phyloP scores from a whole-genome alignment of 2,888 invertebrate genomes.

The Zhuqinia jingwanae region DNA sequence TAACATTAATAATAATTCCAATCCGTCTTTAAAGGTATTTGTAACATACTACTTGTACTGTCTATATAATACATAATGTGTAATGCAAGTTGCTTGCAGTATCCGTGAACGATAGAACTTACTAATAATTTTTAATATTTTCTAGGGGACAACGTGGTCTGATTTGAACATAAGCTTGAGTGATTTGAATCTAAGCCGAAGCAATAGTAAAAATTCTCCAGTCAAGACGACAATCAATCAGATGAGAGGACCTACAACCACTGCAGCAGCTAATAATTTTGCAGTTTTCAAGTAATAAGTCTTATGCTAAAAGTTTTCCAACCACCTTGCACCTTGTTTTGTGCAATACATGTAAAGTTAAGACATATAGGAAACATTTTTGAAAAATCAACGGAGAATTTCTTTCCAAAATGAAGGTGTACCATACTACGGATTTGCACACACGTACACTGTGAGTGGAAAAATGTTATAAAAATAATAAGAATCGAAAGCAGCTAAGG shows the following conservation, averaged over 20 bases:
- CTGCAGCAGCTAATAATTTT: slow-evolving; percentile 72
- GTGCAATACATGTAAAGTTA: neutral
- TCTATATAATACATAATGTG: neutral
- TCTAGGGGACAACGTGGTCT: slow-evolving; percentile 79
- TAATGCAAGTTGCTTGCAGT: too few relatives aligned
- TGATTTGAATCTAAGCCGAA: slow-evolving; percentile 77
- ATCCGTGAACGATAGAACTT: too few relatives aligned
- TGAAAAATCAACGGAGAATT: too few relatives aligned
- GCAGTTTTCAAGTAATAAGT: slow-evolving; percentile 70
- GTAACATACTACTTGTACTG: neutral
- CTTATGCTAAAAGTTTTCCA: neutral
- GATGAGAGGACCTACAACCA: slow-evolving; percentile 69
- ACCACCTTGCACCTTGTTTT: neutral
- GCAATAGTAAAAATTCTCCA: slow-evolving; percentile 70
- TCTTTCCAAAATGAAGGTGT: too few relatives aligned
- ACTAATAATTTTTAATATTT: slow-evolving; percentile 33
- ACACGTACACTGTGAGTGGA: too few relatives aligned
- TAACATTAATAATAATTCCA: slow-evolving; percentile 78
- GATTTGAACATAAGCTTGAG: slow-evolving; percentile 78
- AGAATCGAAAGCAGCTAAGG: slow-evolving; percentile 19
- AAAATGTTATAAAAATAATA: neutral
- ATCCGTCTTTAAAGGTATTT: slow-evolving; percentile 75
- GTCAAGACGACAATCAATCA: slow-evolving; percentile 78
- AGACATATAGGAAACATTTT: too few relatives aligned
- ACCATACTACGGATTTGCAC: too few relatives aligned